Base-by-base conservation (phyloP, 2,797 vertebrate genomes). In the Sciurus carolinensis region DNA sequence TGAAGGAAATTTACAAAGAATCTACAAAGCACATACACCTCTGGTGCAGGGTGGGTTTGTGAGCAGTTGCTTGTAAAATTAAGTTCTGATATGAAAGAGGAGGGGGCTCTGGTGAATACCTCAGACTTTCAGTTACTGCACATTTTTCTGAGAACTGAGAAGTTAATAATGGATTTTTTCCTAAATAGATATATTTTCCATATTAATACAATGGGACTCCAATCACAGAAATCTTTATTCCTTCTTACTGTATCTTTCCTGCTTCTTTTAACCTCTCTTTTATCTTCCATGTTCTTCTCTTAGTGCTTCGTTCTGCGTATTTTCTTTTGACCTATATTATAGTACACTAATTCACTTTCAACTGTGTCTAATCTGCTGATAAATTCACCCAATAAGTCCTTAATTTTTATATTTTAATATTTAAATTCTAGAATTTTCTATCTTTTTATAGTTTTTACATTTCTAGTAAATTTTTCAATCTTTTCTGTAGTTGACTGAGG, bases 331-430 rank as follows among this genome's bases (percentile, higher is more conserved):
- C 52, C n/a, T 30, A 20, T 50, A 73, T 87, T 42, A 30, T 11
- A 26, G 30, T 36, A 2, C 26, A 64, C 13, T 42, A 44, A 73
- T 67, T 87, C 9, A 81, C 9, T 64, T 84, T 69, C 67, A 36
- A 1, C 12, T 81, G 36, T 69, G 67, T 62, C n/a, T 85, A 88
- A 62, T 71, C 28, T 95, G 33, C 64, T 89, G 30, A 59, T 28
- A 75, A 75, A 36, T 14, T 36, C 42, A 59, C 26, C 33, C 33
- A 57, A 30, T 44, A n/a, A 50, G 9, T 33, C 42, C 47, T 85
- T 73, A 50, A 66, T 90, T 91, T 90, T 81, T 24, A 80, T 59
- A 71, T 92, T 85, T 39, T 39, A 69, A 86, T 69, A 82, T 30
- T 42, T 95, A 18, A 72, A 64, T 76, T 95, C 20, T 66, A 85